Evolutionary conservation across 2,113 vertebrate genomes (phyloP), one percentile per base, ranked within the genome.

Genomic region (Dasyurus viverrinus): DNA sequence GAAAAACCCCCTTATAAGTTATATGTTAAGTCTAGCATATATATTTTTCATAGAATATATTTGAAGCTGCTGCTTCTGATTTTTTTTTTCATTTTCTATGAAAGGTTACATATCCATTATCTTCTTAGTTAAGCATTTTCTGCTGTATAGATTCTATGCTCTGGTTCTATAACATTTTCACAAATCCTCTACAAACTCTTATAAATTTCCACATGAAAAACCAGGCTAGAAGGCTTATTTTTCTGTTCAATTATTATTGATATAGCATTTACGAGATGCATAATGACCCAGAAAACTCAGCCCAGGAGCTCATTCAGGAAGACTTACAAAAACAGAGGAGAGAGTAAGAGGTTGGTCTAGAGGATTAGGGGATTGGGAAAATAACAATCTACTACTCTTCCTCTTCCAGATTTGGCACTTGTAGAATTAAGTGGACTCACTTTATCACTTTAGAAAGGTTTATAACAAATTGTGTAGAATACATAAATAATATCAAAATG

Each of bases 1-100:
- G 22, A 14, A 27, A 53, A 46, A 3, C 10, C 2, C 4, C 10
- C 0, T n/a, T 14, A 2, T 22, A 22, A n/a, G 5, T 57, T 4
- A 0, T n/a, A 36, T 60, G 25, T 89, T 27, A 48, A 94, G 60
- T 47, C 3, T 19, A 10, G 14, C 46, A 9, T 22, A 16, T 46
- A 54, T 50, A 36, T 50, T 68, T 89, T 54, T 9, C 92, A 84
- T 14, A 27, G 55, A 50, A 23, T 60, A 53, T 16, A 30, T 30
- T 42, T 91, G 19, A 55, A 9, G 84, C n/a, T 30, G 3, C 92
- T 57, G 16, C n/a, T 84, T 84, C n/a, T 36, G 23, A 14, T 47
- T 50, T 90, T 68, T 46, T 46, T 91, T 54, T 36, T 25, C 1
- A 60, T 6, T 48, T 23, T 57, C 23, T 46, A 8, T 53, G 8